Conservation (phyloP, 2,888 invertebrate species). For the Galerucella nymphaeae region DNA sequence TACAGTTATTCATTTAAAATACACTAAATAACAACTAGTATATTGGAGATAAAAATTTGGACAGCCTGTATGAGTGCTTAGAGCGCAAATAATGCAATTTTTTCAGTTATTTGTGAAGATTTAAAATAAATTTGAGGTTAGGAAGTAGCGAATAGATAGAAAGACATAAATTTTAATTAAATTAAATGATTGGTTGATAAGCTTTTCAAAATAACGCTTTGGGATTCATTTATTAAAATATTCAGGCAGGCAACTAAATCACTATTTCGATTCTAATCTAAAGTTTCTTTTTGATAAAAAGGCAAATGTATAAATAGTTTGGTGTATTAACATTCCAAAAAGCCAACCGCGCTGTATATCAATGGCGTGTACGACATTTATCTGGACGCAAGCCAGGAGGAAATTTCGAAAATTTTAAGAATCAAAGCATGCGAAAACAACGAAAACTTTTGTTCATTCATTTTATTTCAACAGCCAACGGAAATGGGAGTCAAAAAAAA, state of each 20-base stretch:
- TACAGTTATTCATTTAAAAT: too few relatives aligned
- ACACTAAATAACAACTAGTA: too few relatives aligned
- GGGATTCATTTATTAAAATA: constrained; percentile 1
- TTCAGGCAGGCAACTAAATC: neutral
- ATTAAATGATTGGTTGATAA: too few relatives aligned
- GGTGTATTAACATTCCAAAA: constrained; percentile 39
- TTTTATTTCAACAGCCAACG: constrained; percentile 24
- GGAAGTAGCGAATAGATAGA: too few relatives aligned
- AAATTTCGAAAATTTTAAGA: constrained; percentile 38
- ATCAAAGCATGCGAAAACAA: constrained; percentile 35
- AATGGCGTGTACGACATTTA: constrained; percentile 36
- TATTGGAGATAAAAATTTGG: too few relatives aligned
- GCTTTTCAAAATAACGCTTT: constrained; percentile 1
- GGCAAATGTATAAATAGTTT: constrained; percentile 34
- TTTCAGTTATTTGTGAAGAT: too few relatives aligned
- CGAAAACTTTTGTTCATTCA: constrained; percentile 34
- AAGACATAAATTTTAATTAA: too few relatives aligned
- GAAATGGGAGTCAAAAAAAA: constrained; percentile 20
- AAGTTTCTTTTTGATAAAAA: constrained; percentile 17
- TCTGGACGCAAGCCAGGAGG: constrained; percentile 37
- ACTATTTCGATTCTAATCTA: constrained; percentile 21
- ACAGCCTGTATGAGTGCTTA: too few relatives aligned
- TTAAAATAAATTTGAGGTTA: too few relatives aligned
- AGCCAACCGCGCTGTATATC: constrained; percentile 24
- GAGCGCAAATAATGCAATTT: too few relatives aligned